Evolutionary conservation across 2,797 vertebrate species (phyloP), one percentile per base, ranked within the genome.

Genomic region (Gambusia yucatana): DNA sequence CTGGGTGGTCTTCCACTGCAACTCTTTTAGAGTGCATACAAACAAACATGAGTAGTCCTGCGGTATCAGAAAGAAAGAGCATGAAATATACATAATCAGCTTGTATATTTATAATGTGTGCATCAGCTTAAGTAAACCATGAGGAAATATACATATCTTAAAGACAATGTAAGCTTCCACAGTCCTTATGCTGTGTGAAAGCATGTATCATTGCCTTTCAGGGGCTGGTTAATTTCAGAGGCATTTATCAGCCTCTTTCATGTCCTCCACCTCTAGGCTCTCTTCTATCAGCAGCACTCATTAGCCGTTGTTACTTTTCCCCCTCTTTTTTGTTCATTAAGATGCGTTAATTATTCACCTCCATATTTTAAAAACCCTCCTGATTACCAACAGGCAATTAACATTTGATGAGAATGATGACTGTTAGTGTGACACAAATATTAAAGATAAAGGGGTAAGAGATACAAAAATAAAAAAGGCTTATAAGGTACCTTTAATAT

Each of bases 341-440:
- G 90, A 94, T 86, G 93, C 95, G 95, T 91, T 95, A 96, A 96
- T 96, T 95, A 96, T 96, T 95, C 93, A 79, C 90, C 89, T 93
- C 90, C 93, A 92, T 95, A 94, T 95, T 94, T 91, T 90, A 91
- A 91, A 71, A 92, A 81, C 86, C 87, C 87, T 87, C 82, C 88
- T 84, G 75, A 93, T 94, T 93, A 94, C 90, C 85, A 84, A 91
- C 86, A 91, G 91, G 86, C 93, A 95, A 95, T 95, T 96, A 96
- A 91, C 91, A 93, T 91, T 91, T 92, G 90, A 93, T 91, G 88
- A 92, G 85, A 91, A 90, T 87, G 91, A 94, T 76, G 87, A 87
- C 86, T 82, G 81, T 77, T 87, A 91, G 84, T 82, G 39, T 90
- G 88, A 92, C 91, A 92, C 82, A 87, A 77, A 88, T 91, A 91